Evolutionary conservation across 2,113 vertebrate species (phyloP).

Genomic region (Tauraco erythrolophus): DNA sequence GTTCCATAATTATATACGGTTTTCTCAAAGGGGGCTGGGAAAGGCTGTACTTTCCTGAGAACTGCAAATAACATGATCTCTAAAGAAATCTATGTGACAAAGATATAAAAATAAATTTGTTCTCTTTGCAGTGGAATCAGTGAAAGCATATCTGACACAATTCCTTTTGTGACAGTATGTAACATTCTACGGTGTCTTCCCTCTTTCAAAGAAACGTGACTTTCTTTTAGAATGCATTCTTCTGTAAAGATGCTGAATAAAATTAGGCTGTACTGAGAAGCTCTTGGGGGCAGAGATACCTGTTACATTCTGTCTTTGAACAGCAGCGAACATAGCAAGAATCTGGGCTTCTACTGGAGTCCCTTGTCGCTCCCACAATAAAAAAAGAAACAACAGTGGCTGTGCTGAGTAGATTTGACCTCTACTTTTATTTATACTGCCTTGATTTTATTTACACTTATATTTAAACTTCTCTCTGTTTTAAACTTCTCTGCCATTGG

Average conservation of each 20-base stretch:
- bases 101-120: background rate
- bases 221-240: background rate
- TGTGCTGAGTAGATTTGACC: background rate
- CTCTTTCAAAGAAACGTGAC: background rate
- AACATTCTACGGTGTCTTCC: background rate
- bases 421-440: background rate
- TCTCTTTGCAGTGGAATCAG: background rate
- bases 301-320: background rate
- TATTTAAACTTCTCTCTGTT: background rate
- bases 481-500: background rate
- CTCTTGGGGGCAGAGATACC: background rate
- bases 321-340: background rate
- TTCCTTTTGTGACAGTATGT: background rate
- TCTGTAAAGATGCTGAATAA: background rate
- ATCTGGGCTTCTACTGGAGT: background rate
- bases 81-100: background rate
- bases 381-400: background rate
- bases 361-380: background rate
- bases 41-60: background rate
- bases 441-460: background rate
- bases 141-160: conserved; percentile 3
- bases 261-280: background rate
- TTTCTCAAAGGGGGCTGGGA: background rate
- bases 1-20: background rate
- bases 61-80: background rate